phyloP scores from a whole-genome alignment of 2,113 vertebrate genomes.

The Otolemur garnettii region DNA sequence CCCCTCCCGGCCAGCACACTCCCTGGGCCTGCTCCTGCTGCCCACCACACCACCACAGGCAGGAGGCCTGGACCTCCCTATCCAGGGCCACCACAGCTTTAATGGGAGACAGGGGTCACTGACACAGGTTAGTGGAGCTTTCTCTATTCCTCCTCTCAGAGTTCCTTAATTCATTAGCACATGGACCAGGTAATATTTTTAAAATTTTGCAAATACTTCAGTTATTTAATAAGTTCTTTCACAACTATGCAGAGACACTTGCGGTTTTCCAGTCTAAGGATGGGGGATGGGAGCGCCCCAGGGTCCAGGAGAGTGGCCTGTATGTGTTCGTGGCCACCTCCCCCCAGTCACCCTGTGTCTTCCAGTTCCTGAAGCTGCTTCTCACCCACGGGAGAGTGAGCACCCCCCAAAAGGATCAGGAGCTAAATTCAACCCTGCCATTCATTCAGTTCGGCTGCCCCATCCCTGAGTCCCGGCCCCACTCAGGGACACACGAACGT shows the following conservation, averaged over 20 bases:
- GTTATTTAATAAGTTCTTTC: neutral
- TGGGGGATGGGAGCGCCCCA: accelerated
- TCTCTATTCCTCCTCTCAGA: neutral
- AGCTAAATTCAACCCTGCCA: accelerated
- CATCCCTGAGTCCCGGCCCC: accelerated
- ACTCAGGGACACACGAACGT: accelerated
- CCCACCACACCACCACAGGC: accelerated
- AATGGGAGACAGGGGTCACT: neutral
- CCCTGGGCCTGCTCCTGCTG: neutral
- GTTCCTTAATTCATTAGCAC: too few species aligned
- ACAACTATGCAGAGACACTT: too few species aligned
- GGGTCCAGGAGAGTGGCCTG: neutral
- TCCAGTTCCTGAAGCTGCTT: accelerated
- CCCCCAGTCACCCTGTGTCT: accelerated
- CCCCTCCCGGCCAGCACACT: accelerated
- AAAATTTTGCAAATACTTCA: neutral
- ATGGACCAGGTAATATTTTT: neutral
- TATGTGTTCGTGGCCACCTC: too few species aligned
- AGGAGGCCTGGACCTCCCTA: too few species aligned
- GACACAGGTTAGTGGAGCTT: neutral
- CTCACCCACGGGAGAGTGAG: accelerated
- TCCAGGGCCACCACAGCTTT: too few species aligned
- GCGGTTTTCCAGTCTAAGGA: neutral
- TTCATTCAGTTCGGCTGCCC: accelerated
- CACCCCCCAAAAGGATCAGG: accelerated